These are phyloP conservation scores for Limnephilus marmoratus DNA, from an alignment of 2,888 invertebrate genomes.

Conservation along the genomic window DNA sequence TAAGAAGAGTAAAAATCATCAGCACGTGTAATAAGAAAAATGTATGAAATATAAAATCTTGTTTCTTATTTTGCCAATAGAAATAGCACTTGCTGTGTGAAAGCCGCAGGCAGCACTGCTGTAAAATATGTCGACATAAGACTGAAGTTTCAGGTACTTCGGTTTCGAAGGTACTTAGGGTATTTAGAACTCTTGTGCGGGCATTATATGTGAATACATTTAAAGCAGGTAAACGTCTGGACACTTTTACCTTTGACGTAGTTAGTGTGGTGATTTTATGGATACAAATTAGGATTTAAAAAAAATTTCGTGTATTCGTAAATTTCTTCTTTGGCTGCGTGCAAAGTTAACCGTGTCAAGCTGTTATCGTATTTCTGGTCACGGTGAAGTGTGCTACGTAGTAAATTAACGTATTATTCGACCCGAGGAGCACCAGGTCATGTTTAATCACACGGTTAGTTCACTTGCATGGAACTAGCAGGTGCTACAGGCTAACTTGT, in stretches of 20 bases:
- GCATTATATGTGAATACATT: no score
- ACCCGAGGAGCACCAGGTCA: conserved; percentile 12
- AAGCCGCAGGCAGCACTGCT: no score
- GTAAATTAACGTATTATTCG: background rate
- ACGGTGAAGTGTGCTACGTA: background rate
- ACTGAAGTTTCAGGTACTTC: no score
- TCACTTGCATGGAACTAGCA: background rate
- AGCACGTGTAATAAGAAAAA: no score
- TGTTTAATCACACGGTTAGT: conserved; percentile 25
- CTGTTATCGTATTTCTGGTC: background rate
- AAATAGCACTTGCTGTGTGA: no score
- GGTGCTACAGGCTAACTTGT: background rate
- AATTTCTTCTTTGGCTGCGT: background rate
- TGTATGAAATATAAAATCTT: background rate
- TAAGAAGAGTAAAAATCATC: no score
- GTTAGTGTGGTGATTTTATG: background rate
- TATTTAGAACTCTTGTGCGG: no score
- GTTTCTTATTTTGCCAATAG: background rate
- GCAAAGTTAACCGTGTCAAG: background rate
- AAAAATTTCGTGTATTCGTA: background rate
- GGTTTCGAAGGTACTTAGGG: no score
- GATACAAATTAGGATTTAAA: background rate
- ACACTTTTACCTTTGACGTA: background rate
- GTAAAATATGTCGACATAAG: no score
- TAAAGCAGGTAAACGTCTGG: no score